Conservation (phyloP, 2,888 invertebrate genomes). For the Platycnemis pennipes region DNA sequence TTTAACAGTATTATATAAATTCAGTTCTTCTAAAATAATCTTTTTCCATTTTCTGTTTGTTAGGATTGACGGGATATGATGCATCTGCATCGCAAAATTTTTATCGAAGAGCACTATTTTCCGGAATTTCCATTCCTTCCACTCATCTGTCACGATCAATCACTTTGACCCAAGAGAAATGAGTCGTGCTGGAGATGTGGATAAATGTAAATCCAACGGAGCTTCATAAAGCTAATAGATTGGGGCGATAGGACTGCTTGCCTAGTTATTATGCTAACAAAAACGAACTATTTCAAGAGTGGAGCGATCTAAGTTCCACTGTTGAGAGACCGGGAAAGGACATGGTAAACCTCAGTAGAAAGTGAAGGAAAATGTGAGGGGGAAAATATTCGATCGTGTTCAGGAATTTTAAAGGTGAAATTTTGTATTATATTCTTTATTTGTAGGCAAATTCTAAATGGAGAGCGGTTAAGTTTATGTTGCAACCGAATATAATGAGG, state of each 20-base stretch:
- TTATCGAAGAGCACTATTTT: not conserved
- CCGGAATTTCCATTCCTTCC: not conserved
- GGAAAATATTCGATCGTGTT: not conserved
- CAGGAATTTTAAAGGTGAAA: not conserved
- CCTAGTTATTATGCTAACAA: not conserved
- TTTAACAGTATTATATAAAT: too few species aligned
- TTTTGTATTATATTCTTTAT: not conserved
- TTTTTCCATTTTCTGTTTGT: too few species aligned
- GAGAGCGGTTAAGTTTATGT: not conserved
- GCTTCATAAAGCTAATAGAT: not conserved
- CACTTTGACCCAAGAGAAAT: not conserved
- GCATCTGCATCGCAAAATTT: not conserved
- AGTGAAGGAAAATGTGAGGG: not conserved
- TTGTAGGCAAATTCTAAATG: not conserved
- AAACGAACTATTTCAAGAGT: not conserved
- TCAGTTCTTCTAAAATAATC: too few species aligned
- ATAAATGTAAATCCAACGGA: not conserved
- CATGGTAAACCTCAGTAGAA: not conserved
- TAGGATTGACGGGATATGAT: not conserved
- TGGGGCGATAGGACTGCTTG: not conserved
- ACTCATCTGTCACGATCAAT: not conserved
- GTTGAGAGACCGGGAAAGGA: too few species aligned
- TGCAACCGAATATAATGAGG: not conserved
- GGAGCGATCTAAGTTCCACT: not conserved
- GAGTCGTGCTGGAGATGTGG: not conserved